Evolutionary conservation across 2,797 vertebrate species (phyloP).

Genomic region (Labeo calbasu): DNA sequence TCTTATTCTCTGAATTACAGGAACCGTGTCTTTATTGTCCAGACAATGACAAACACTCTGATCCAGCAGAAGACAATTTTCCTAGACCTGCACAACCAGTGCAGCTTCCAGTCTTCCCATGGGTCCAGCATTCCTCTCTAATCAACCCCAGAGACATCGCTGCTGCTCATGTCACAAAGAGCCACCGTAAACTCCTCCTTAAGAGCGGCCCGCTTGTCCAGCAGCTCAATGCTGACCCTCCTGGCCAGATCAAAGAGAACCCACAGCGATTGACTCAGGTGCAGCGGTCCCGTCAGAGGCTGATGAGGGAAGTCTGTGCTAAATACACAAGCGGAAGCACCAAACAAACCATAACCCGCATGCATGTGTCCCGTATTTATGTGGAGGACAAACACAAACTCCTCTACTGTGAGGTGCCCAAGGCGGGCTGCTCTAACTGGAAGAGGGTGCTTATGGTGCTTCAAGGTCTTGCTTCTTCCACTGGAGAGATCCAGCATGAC

Average conservation of each 20-base stretch:
- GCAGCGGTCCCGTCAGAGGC: conserved; percentile 79
- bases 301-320: conserved; percentile 88
- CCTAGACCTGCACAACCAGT: conserved; percentile 23
- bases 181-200: conserved; percentile 83
- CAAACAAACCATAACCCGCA: conserved; percentile 79
- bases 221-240: conserved; percentile 29
- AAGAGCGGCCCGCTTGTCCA: conserved; percentile 80
- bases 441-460: conserved; percentile 96
- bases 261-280: conserved; percentile 74
- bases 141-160: conserved; percentile 36
- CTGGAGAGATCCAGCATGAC: conserved; percentile 86
- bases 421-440: conserved; percentile 98
- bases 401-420: conserved; percentile 97
- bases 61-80: conserved; percentile 31
- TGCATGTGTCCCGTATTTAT: conserved; percentile 88
- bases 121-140: conserved; percentile 3
- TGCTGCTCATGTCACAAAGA: conserved; percentile 77
- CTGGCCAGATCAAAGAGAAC: conserved; percentile 55
- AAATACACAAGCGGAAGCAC: conserved; percentile 87
- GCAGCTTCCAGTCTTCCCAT: conserved; percentile 22
- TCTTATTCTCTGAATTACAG: conserved; percentile 23
- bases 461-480: conserved; percentile 84
- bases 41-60: conserved; percentile 24
- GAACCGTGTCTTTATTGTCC: conserved; percentile 46
- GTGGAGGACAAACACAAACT: conserved; percentile 93